phyloP scores from a whole-genome alignment of 2,113 vertebrate genomes.

The Gopherus evgoodei region DNA sequence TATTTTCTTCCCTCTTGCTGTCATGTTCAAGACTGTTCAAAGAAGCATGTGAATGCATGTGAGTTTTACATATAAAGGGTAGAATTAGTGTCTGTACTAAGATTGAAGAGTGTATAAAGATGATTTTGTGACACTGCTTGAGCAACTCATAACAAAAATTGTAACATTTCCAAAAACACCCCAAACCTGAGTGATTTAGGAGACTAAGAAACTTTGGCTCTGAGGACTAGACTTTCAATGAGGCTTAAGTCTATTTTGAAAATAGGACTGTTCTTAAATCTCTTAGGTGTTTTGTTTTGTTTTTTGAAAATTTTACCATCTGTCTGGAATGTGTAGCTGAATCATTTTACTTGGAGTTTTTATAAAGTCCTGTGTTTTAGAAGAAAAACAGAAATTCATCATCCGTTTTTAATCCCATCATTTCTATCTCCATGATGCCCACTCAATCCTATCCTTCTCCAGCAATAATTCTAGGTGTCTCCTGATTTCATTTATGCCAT shows the following conservation, averaged over 20 bases:
- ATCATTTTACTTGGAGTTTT: not conserved
- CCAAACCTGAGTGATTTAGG: not conserved
- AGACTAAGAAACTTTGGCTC: not conserved
- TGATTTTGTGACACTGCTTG: accelerated
- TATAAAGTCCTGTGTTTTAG: not conserved
- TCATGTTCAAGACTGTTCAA: not conserved
- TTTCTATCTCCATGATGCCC: not conserved
- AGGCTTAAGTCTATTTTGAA: not conserved
- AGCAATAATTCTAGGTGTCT: conserved; percentile 22
- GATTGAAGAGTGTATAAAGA: accelerated
- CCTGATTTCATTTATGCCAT: not conserved
- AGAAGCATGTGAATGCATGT: accelerated
- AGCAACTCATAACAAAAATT: not conserved
- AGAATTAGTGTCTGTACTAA: not conserved
- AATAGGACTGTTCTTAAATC: not conserved
- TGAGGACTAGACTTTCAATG: accelerated
- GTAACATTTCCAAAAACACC: not conserved
- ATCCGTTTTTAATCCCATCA: not conserved
- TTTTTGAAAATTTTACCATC: not conserved
- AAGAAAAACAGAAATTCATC: not conserved
- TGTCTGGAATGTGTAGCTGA: not conserved
- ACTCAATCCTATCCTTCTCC: not conserved
- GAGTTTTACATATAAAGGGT: not conserved
- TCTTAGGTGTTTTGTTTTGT: not conserved
- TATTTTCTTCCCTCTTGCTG: not conserved